Base-by-base conservation (phyloP, 1,140 invertebrate genomes). In the Drosophila ficusphila region DNA sequence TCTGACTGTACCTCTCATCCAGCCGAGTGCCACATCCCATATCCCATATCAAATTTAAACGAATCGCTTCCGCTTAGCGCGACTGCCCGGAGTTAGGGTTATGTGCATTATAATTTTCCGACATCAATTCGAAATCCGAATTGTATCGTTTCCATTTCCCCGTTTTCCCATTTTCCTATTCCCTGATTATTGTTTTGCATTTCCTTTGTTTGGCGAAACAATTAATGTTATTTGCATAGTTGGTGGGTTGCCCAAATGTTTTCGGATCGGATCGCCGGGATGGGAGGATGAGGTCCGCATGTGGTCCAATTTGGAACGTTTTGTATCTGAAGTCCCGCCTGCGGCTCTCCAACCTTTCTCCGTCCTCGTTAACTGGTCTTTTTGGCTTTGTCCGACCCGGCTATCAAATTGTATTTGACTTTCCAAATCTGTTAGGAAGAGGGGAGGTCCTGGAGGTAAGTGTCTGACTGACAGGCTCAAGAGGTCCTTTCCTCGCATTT, bases 201-300 rank as follows among this genome's bases (percentile, higher is more conserved):
- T 56, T 18, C 58, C 74, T 52, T 88, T 88, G 82, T 88, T 88
- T 88, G 78, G 64, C 65, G 57, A 88, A 88, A 88, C 82, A 88
- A 88, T 88, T 88, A 88, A 88, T 82, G 74, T 77, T 88, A 88
- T 88, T 88, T 88, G 82, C 82, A 86, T 88, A 86, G 83, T 70
- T 47, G 68, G 64, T 76, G 57, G 76, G 70, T 72, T 57, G 56
- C 34, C 34, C 56, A 14, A 52, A 51, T 34, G 46, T 42, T 23
- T 36, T 46, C 29, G 33, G 56, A 14, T 8, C n/a, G 27, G 39
- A 21, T 11, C 2, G 19, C 16, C 8, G 52, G 23, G 23, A 8
- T 12, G 46, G 47, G 31, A 11, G 49, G 33, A 42, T 41, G 39
- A 57, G 71, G 77, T 61, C 58, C 71, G 64, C 73, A 86, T 81